Conservation (phyloP, 2,888 invertebrate genomes). For the Lysandra coridon region DNA sequence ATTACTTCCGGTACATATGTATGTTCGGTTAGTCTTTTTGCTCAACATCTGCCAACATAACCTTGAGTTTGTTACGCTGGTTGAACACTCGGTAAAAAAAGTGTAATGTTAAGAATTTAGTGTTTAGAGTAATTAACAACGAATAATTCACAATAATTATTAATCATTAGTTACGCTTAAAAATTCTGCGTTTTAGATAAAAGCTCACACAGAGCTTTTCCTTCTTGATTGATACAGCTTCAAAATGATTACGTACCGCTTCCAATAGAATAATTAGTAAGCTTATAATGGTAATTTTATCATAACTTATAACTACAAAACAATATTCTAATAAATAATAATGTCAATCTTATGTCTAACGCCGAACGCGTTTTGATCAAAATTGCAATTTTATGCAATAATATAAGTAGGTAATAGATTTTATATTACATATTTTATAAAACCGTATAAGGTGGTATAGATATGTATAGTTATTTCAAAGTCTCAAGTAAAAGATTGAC, state of each 20-base stretch:
- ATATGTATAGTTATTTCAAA: background rate
- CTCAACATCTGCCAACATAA: constrained; percentile 2
- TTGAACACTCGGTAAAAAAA: background rate
- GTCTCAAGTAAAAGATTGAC: background rate
- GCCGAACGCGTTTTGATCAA: no score
- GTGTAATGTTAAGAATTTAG: background rate
- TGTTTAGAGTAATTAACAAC: background rate
- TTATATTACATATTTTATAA: no score
- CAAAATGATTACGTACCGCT: no score
- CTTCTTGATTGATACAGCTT: background rate
- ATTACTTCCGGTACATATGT: constrained; percentile 8
- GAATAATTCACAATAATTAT: background rate
- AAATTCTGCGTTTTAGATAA: background rate
- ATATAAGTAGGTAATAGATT: no score
- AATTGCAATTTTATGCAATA: no score
- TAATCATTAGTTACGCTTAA: background rate
- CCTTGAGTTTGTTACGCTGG: constrained; percentile 4
- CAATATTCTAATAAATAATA: no score
- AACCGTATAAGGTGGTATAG: no score
- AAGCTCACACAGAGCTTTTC: background rate
- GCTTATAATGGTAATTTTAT: no score
- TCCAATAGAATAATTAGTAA: no score
- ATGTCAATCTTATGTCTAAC: no score
- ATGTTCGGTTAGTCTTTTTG: background rate
- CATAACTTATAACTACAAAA: no score